Percentiles rank a stretch among this genome's conserved stretches.
These are phyloP conservation scores for Mastigias papua DNA, from an alignment of 30 jellyfish, hydroid and myxozoan genomes.

Conservation along the genomic window DNA sequence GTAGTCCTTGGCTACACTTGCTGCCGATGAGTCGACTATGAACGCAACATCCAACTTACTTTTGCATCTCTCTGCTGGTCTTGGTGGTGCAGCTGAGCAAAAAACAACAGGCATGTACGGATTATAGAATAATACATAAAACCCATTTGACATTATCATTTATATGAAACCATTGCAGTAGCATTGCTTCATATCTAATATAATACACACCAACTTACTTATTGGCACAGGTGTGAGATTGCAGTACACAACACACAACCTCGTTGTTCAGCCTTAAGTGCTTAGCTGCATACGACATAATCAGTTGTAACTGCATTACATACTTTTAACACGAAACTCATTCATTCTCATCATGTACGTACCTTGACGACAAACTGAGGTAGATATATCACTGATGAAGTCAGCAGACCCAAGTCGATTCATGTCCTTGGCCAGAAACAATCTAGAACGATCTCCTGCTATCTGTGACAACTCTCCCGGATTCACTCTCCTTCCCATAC, in stretches of 20 bases:
- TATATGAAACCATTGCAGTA: too few species aligned
- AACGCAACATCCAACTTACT: constrained; percentile 68
- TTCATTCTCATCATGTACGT: too few species aligned
- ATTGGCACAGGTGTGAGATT: too few species aligned
- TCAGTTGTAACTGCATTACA: too few species aligned
- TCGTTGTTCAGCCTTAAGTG: too few species aligned
- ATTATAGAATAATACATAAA: too few species aligned
- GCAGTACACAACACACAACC: too few species aligned
- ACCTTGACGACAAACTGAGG: constrained; percentile 55
- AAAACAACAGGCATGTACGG: neutral
- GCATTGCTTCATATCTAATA: too few species aligned
- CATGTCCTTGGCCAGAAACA: constrained; percentile 69
- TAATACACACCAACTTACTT: too few species aligned
- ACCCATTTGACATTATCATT: too few species aligned
- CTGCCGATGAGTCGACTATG: constrained; percentile 73
- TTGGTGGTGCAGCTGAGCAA: constrained; percentile 18
- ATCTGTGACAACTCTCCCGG: constrained; percentile 73
- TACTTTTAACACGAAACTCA: too few species aligned
- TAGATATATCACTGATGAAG: constrained; percentile 49
- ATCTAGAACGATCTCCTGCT: constrained; percentile 72
- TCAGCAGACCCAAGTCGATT: constrained; percentile 47
- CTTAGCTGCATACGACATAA: too few species aligned
- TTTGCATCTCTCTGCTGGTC: constrained; percentile 12
- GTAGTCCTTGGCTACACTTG: constrained; percentile 44
- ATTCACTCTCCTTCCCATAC: constrained; percentile 84